A percentile compares a stretch with the other conserved stretches of the same genome.
phyloP scores from a whole-genome alignment of 2,888 invertebrate species.

The Octodonta nipae region DNA sequence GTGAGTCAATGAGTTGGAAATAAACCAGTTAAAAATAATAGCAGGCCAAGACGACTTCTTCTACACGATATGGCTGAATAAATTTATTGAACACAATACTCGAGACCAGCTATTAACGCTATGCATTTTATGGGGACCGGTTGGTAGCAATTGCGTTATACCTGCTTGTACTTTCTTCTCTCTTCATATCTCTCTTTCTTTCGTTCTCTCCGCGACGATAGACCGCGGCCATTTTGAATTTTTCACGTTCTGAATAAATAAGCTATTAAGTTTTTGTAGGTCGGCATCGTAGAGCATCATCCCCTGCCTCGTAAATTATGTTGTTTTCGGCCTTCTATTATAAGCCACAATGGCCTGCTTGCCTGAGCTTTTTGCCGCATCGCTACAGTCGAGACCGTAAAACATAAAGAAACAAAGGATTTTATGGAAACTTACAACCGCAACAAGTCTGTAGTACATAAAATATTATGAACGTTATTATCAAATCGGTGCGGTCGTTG shows the following conservation, averaged over 20 bases:
- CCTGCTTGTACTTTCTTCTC: too few relatives aligned
- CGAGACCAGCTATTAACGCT: slow-evolving; percentile 2
- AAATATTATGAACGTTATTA: slow-evolving; percentile 15
- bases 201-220: too few relatives aligned
- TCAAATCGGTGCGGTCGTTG: slow-evolving; percentile 4
- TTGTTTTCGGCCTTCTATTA: slow-evolving; percentile 31
- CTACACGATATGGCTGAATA: slow-evolving; percentile 1
- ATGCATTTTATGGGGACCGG: background rate
- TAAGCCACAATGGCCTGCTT: slow-evolving; percentile 15
- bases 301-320: slow-evolving; percentile 33
- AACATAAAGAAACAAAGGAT: slow-evolving; percentile 17
- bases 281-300: slow-evolving; percentile 31
- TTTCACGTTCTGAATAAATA: slow-evolving; percentile 40
- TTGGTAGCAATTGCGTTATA: too few relatives aligned
- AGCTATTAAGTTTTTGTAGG: slow-evolving; percentile 39
- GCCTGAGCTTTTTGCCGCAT: slow-evolving; percentile 14
- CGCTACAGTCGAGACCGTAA: slow-evolving; percentile 12
- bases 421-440: slow-evolving; percentile 16
- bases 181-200: too few relatives aligned
- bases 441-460: slow-evolving; percentile 18
- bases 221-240: slow-evolving; percentile 38
- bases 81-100: slow-evolving; percentile 1
- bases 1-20: too few relatives aligned
- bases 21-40: too few relatives aligned
- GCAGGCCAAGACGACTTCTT: too few relatives aligned